phyloP scores from a whole-genome alignment of 2,113 vertebrate genomes.

The Muscicapa adusta region DNA sequence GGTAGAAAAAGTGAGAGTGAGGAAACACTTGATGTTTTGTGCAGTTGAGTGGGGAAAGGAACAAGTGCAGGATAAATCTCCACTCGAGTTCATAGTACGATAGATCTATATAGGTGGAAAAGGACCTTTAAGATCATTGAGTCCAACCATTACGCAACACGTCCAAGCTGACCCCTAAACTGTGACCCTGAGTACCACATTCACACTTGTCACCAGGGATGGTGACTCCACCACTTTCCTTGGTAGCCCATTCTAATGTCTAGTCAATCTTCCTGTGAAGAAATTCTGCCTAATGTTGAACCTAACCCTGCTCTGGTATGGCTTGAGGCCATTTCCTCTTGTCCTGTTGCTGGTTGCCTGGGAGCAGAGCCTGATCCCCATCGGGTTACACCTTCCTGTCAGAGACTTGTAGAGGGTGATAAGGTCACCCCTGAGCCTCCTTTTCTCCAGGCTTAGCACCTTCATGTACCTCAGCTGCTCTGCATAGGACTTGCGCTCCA shows the following conservation, averaged over 20 bases:
- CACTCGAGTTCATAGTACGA: not conserved
- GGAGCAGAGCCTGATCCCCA: fast-evolving
- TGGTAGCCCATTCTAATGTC: not conserved
- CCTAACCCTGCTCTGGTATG: not conserved
- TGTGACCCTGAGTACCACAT: too few species aligned
- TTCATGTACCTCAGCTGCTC: not conserved
- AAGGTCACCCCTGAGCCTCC: not conserved
- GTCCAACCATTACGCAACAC: not conserved
- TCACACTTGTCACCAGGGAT: not conserved
- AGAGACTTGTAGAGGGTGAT: fast-evolving
- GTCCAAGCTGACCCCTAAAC: not conserved
- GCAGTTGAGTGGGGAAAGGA: not conserved
- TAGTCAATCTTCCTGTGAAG: not conserved
- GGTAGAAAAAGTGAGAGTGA: not conserved
- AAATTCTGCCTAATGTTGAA: not conserved
- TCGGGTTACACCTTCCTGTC: not conserved
- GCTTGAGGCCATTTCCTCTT: not conserved
- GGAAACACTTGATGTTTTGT: not conserved
- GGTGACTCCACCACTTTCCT: not conserved
- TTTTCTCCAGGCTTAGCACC: not conserved
- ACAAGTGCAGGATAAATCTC: not conserved
- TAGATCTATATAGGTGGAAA: not conserved
- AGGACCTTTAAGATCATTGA: not conserved
- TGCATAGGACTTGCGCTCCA: not conserved
- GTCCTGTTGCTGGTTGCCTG: fast-evolving